Percentiles rank a stretch among this genome's conserved stretches.
phyloP scores from a whole-genome alignment of 2,797 vertebrate species.

The Urosaurus nigricauda region DNA sequence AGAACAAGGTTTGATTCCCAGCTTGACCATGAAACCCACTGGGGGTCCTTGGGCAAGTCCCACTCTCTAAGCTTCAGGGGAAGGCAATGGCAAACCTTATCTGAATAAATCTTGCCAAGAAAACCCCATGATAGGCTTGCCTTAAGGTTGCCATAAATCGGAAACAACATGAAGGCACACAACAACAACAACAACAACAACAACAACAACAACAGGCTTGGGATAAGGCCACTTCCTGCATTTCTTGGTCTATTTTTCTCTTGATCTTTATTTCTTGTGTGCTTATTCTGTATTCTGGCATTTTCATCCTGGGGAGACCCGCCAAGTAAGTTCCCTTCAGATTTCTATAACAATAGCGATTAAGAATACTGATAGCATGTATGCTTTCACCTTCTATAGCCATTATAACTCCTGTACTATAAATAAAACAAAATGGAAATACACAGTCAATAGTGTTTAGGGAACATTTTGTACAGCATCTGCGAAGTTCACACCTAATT shows the following conservation, averaged over 20 bases:
- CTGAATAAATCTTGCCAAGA: too few species aligned
- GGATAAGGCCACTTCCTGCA: neutral
- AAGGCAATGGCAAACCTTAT: too few species aligned
- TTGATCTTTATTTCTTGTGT: neutral
- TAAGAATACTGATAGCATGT: constrained; percentile 5
- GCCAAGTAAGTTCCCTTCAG: neutral
- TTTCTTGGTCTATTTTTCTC: neutral
- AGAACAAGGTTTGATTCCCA: too few species aligned
- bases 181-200: too few species aligned
- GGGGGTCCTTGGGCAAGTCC: too few species aligned
- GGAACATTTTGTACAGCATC: constrained; percentile 18
- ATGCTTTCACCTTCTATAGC: neutral
- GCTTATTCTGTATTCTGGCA: neutral
- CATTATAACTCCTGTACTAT: constrained; percentile 18
- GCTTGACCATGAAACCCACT: too few species aligned
- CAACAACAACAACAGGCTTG: too few species aligned
- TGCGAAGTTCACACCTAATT: constrained; percentile 31
- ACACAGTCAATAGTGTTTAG: neutral
- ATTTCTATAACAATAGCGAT: neutral
- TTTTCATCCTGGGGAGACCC: neutral
- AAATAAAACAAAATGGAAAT: constrained; percentile 22
- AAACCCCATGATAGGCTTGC: too few species aligned
- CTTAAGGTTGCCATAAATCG: too few species aligned
- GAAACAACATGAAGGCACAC: too few species aligned
- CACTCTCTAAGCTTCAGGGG: too few species aligned